Base-by-base conservation (phyloP, 2,797 vertebrate genomes). In the Zalophus californianus region DNA sequence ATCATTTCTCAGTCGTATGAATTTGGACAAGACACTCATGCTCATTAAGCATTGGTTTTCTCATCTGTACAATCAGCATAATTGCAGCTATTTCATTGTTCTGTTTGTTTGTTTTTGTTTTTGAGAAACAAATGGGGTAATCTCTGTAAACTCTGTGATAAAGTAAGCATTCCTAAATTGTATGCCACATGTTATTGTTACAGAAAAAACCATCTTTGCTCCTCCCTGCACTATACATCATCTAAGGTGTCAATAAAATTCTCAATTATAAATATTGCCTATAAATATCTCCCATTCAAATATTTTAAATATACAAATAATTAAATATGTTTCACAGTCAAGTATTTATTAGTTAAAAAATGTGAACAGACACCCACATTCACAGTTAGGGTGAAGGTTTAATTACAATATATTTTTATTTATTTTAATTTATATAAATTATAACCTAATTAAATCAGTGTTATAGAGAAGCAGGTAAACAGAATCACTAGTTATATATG, bases 311-410 rank as follows among this genome's bases (percentile, higher is more conserved):
- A 5, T 60, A 41, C 1, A 94, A 85, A 58, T 92, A 88, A 85
- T 82, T 86, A 94, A 73, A 60, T 70, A 14, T 80, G 73, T 97
- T 90, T 79, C 8, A 91, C 5, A 75, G 29, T 86, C 8, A 79
- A 38, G 2, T 4, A 75, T 44, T 21, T 79, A 70, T 44, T 82
- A 77, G 7, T 29, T 15, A 77, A 86, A 88, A 79, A 86, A 75
- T 68, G 66, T 44, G 12, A 13, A 62, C 25, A 79, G 70, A 13
- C 73, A n/a, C 1, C 1, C 11, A 70, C 1, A 35, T 60, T 54
- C 32, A 89, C 8, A 97, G 64, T 70, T 12, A 92, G 27, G 4
- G 9, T 52, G n/a, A 87, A 77, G 85, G 2, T 64, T 94, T 52
- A 80, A 58, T 44, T 68, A 35, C 2, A 88, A 23, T 78, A 38